These are phyloP conservation scores for Dallia pectoralis DNA, from an alignment of 2,797 vertebrate genomes.

Conservation along the genomic window DNA sequence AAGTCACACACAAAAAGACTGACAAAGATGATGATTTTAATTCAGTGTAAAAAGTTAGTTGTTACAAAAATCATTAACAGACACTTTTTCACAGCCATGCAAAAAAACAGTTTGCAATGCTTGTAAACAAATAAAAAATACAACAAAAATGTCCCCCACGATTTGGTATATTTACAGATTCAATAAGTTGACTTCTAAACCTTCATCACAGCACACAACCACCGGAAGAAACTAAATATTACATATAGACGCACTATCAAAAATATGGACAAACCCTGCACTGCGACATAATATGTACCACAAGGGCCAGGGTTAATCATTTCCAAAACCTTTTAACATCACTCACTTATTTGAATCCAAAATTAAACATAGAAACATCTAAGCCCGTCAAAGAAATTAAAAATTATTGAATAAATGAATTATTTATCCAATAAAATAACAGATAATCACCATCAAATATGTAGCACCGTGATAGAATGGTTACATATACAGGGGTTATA, in stretches of 20 bases:
- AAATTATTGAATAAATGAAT: conserved; percentile 93
- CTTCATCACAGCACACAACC: conserved; percentile 86
- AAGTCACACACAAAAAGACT: too few relatives aligned
- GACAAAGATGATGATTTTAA: conserved; percentile 69
- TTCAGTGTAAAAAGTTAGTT: conserved; percentile 98
- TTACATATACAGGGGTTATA: conserved; percentile 83
- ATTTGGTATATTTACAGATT: conserved; percentile 88
- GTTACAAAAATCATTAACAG: conserved; percentile 88
- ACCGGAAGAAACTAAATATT: conserved; percentile 90
- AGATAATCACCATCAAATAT: conserved; percentile 87
- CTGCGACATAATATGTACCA: conserved; percentile 87
- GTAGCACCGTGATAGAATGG: conserved; percentile 98
- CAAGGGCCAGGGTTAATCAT: conserved; percentile 79
- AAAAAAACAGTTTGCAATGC: conserved; percentile 83
- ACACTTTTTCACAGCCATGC: conserved; percentile 98
- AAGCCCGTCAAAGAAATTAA: conserved; percentile 68
- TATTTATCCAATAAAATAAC: conserved; percentile 88
- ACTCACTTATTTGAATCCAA: conserved; percentile 85
- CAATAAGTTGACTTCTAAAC: conserved; percentile 85
- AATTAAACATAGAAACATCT: conserved; percentile 89
- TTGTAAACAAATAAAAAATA: conserved; percentile 88
- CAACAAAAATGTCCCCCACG: conserved; percentile 75
- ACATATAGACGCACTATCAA: conserved; percentile 77
- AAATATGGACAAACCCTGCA: conserved; percentile 93
- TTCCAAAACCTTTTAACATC: conserved; percentile 71